These are phyloP conservation scores for Invenusta paracnida DNA, from an alignment of 2,888 invertebrate genomes.

Conservation along the genomic window DNA sequence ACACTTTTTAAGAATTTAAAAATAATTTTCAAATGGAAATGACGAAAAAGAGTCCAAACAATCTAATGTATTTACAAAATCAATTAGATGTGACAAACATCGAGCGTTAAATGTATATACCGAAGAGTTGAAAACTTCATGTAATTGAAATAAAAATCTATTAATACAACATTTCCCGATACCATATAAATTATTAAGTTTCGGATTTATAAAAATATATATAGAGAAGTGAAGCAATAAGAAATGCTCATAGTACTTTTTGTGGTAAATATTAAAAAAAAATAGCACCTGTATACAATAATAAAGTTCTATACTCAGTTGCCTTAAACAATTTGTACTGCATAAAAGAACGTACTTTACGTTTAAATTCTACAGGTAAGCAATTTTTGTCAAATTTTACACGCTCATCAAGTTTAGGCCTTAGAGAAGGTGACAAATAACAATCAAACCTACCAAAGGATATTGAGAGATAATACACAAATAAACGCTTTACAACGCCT, in stretches of 20 bases:
- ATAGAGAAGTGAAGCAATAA: conserved; percentile 44
- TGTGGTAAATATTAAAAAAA: conserved; percentile 38
- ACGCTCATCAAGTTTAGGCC: not conserved
- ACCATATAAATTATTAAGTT: conserved; percentile 30
- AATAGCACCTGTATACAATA: conserved; percentile 34
- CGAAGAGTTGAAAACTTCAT: conserved; percentile 43
- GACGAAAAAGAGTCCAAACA: conserved; percentile 42
- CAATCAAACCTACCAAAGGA: not conserved
- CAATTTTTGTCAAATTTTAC: not conserved
- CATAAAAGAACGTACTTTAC: not conserved
- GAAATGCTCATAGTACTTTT: conserved; percentile 45
- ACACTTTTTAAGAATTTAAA: conserved; percentile 43
- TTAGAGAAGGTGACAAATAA: not conserved
- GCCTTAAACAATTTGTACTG: not conserved
- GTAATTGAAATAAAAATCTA: conserved; percentile 42
- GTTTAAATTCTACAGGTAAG: conserved; percentile 20
- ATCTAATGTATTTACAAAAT: conserved; percentile 45
- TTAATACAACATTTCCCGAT: conserved; percentile 44
- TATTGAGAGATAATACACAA: not conserved
- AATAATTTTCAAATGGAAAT: conserved; percentile 46
- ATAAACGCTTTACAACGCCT: not conserved
- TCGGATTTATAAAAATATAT: conserved; percentile 37
- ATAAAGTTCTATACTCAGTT: conserved; percentile 1
- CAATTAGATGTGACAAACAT: conserved; percentile 42
- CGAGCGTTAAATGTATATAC: conserved; percentile 45